Evolutionary conservation across 1,140 invertebrate genomes (phyloP).

Genomic region (Drosophila serrata): DNA sequence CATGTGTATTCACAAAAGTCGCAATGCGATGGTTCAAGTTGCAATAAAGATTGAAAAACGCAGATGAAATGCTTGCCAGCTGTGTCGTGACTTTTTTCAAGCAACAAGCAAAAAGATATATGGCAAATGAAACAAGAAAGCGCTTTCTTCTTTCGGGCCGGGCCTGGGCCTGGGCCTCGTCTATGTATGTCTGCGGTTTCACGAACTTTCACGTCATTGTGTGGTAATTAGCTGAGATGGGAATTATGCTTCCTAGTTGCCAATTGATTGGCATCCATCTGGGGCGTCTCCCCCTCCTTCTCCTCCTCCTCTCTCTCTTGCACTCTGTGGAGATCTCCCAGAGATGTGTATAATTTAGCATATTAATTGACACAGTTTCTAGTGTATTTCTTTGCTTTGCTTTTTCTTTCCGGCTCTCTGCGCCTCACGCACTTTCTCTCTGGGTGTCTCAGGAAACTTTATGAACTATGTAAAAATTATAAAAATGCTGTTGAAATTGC

Average conservation of each 20-base stretch:
- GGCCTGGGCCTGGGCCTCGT: constrained; percentile 20
- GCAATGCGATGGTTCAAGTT: constrained; percentile 48
- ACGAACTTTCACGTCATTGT: constrained; percentile 70
- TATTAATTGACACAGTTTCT: constrained; percentile 83
- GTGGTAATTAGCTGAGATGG: constrained; percentile 80
- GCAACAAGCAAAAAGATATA: constrained; percentile 62
- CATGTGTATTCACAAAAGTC: constrained; percentile 37
- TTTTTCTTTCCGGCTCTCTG: constrained; percentile 35
- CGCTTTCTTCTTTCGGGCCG: constrained; percentile 58
- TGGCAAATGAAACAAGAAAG: constrained; percentile 67
- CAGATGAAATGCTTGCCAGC: constrained; percentile 54
- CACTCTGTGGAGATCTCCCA: constrained; percentile 10
- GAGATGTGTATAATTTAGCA: constrained; percentile 79
- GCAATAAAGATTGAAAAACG: constrained; percentile 67
- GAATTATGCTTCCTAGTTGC: constrained; percentile 82
- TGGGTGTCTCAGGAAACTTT: constrained; percentile 62
- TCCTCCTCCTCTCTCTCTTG: not conserved
- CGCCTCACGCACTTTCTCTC: constrained; percentile 74
- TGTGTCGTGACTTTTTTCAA: constrained; percentile 62
- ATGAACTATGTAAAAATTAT: constrained; percentile 79
- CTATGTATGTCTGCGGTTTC: constrained; percentile 46
- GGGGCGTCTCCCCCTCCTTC: constrained; percentile 51
- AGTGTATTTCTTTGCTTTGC: constrained; percentile 44
- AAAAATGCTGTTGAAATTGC: constrained; percentile 64
- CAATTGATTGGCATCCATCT: constrained; percentile 82